Conservation (phyloP, 2,113 vertebrate species). For the Bothrops jararaca region DNA sequence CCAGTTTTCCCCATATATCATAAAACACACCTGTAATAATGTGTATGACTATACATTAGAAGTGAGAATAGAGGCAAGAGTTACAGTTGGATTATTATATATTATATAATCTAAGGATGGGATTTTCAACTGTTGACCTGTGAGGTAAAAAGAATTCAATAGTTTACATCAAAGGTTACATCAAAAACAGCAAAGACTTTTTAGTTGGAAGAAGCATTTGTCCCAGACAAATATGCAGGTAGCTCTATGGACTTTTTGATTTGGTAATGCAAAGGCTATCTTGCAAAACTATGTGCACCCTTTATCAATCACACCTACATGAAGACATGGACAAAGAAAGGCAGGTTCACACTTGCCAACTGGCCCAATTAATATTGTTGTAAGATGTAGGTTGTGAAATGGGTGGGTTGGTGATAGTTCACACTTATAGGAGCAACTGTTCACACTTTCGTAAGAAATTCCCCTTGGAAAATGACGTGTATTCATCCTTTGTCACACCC, state of each 20-base stretch:
- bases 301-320: not conserved
- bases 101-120: not conserved
- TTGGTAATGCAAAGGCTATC: not conserved
- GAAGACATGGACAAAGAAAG: not conserved
- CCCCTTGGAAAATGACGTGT: not conserved
- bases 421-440: not conserved
- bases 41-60: not conserved
- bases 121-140: not conserved
- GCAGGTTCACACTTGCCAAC: not conserved
- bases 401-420: not conserved
- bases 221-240: not conserved
- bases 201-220: not conserved
- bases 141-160: not conserved
- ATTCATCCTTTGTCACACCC: not conserved
- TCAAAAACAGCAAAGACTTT: not conserved
- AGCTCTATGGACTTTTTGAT: not conserved
- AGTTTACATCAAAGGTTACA: not conserved
- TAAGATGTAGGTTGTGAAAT: not conserved
- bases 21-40: not conserved
- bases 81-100: not conserved
- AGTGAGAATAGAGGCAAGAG: not conserved
- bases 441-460: not conserved
- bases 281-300: not conserved
- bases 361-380: not conserved
- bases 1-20: constrained; percentile 10